These are phyloP conservation scores for Tachycineta bicolor DNA, from an alignment of 2,113 vertebrate species.

Conservation along the genomic window DNA sequence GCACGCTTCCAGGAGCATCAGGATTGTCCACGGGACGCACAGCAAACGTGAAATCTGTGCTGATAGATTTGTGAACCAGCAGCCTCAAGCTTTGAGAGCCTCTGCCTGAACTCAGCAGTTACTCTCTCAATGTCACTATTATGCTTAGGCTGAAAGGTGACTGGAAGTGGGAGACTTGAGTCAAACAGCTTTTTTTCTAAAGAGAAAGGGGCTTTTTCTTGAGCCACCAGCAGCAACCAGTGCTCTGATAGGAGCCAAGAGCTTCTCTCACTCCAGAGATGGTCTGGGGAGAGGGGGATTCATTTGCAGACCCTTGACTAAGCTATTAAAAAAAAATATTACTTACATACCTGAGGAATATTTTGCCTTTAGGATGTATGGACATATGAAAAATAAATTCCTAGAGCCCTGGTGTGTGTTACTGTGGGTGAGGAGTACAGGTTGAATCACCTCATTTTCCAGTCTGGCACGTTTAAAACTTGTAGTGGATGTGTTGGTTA, in stretches of 20 bases:
- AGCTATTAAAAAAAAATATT: background rate
- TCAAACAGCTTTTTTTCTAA: background rate
- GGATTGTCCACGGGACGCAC: fast-evolving
- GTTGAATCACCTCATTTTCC: background rate
- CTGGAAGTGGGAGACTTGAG: background rate
- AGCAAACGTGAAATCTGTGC: fast-evolving
- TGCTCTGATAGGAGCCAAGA: background rate
- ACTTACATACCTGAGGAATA: background rate
- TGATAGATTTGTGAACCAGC: background rate
- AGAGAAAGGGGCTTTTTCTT: background rate
- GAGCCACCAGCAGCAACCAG: background rate
- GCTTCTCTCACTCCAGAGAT: background rate
- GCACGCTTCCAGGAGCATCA: background rate
- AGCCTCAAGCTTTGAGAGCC: background rate
- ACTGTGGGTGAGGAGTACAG: background rate
- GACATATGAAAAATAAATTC: background rate
- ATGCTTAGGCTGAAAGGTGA: background rate
- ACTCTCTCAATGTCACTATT: fast-evolving
- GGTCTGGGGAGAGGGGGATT: background rate
- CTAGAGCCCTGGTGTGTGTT: background rate
- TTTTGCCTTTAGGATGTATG: background rate
- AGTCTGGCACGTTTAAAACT: fast-evolving
- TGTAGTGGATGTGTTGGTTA: background rate
- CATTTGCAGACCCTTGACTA: background rate
- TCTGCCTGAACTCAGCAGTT: background rate